Evolutionary conservation across 2,888 invertebrate genomes (phyloP), one percentile per base, ranked within the genome.

Genomic region (Gnatocerus cornutus): DNA sequence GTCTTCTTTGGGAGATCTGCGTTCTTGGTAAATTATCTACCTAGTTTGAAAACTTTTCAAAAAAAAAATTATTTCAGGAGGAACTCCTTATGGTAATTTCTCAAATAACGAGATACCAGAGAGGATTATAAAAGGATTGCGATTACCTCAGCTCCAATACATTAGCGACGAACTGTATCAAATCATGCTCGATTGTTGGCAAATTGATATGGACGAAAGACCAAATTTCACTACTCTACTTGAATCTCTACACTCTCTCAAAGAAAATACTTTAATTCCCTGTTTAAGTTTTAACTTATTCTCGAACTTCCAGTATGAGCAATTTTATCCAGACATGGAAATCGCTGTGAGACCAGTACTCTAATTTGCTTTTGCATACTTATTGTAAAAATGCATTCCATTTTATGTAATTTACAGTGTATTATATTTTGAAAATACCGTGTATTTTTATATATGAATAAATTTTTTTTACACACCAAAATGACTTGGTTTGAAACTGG

Each of bases 111-210:
- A 93, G 77, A 87, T 94, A 0, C 84, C 89, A 0, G 89, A 90
- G 7, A 88, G 92, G 59, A 87, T 95, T 8, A 86, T 90, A 71
- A 87, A 90, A 70, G 94, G 94, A 0, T 87, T 91, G 79, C 88
- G 93, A 46, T 90, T 94, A 0, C 89, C 90, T 0, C 94, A 94
- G 80, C 89, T 93, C 0, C 87, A 89, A 1, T 93, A 93, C 80
- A 89, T 93, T 21, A 91, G 90, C 14, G 93, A 93, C 80, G 93
- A 93, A 75, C 85, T 95, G 27, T 94, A 94, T 83, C 95, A 95
- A 83, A 84, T 95, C 65, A 90, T 95, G 85, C 85, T 92, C 46
- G 92, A 94, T 79, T 95, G 95, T 80, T 96, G 95, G 95, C 93
- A 93, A 81, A 85, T 91, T 10, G 93, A 95, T 83, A 89, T 91